Conservation (phyloP, 2,113 vertebrate species). For the Hipposideros armiger region DNA sequence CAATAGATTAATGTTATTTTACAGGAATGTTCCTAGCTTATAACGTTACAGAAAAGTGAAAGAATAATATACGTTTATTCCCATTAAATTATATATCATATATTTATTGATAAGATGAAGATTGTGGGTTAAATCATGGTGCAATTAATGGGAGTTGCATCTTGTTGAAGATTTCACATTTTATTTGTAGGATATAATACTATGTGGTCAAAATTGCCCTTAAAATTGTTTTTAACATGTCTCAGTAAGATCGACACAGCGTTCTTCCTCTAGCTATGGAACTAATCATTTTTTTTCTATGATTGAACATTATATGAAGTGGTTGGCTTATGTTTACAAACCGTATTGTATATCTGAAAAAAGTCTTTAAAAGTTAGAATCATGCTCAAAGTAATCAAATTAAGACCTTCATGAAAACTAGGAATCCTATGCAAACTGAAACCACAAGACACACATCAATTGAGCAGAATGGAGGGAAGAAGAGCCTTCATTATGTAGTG, state of each 20-base stretch:
- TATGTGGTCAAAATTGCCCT: slow-evolving; percentile 24
- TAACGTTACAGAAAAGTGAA: background rate
- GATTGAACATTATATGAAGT: slow-evolving; percentile 23
- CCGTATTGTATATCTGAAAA: background rate
- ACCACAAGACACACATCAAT: background rate
- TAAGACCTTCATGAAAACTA: slow-evolving; percentile 18
- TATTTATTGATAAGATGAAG: background rate
- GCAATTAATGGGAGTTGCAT: background rate
- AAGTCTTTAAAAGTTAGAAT: slow-evolving; percentile 46
- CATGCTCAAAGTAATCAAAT: slow-evolving; percentile 45
- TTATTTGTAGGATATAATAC: slow-evolving; percentile 48
- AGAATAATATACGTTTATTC: background rate
- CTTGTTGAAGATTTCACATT: background rate
- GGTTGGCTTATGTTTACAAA: slow-evolving; percentile 44
- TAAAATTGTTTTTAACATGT: slow-evolving; percentile 51
- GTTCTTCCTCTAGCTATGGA: slow-evolving; percentile 33
- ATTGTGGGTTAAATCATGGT: background rate
- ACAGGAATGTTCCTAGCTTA: slow-evolving; percentile 5
- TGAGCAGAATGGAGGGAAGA: background rate
- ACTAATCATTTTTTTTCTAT: slow-evolving; percentile 51
- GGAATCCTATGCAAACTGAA: background rate
- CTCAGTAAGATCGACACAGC: background rate
- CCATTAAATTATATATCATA: background rate
- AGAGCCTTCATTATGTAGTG: background rate
- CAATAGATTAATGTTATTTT: slow-evolving; percentile 1